These are phyloP conservation scores for Columba janthina DNA, from an alignment of 2,113 vertebrate species.

Conservation along the genomic window DNA sequence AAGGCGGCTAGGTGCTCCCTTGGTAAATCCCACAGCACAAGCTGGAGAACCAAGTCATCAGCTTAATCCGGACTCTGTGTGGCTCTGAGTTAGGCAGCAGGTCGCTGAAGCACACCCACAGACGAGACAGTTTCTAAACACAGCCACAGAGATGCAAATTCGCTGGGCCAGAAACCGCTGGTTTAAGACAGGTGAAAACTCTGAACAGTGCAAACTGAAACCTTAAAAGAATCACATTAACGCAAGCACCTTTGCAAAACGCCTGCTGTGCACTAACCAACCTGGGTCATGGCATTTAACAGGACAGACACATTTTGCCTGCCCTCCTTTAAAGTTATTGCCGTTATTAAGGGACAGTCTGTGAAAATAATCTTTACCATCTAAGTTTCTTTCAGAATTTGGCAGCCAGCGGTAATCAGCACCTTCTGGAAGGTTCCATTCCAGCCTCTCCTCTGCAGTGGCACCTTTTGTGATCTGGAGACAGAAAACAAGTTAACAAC, in stretches of 20 bases:
- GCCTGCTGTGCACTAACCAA: background rate
- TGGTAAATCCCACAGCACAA: background rate
- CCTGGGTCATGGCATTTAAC: background rate
- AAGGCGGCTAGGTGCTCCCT: background rate
- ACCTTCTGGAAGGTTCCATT: slow-evolving; percentile 83
- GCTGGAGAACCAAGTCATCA: background rate
- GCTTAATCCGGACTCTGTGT: background rate
- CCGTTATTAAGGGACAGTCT: background rate
- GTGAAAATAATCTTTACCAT: slow-evolving; percentile 77
- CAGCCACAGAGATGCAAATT: background rate
- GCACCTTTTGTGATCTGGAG: slow-evolving; percentile 91
- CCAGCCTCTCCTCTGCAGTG: slow-evolving; percentile 82
- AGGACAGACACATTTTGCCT: background rate
- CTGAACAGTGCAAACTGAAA: background rate
- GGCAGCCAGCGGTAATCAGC: slow-evolving; percentile 88
- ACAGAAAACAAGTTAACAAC: background rate
- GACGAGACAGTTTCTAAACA: background rate
- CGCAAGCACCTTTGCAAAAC: background rate
- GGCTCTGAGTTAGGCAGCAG: background rate
- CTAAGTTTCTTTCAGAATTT: slow-evolving; percentile 83
- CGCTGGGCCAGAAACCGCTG: background rate
- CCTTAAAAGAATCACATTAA: background rate
- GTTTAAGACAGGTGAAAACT: background rate
- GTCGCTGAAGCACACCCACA: background rate
- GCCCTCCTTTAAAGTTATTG: background rate